These are phyloP conservation scores for Caenorhabditis sp. DNA, from an alignment of 2,888 invertebrate genomes.

Conservation along the genomic window DNA sequence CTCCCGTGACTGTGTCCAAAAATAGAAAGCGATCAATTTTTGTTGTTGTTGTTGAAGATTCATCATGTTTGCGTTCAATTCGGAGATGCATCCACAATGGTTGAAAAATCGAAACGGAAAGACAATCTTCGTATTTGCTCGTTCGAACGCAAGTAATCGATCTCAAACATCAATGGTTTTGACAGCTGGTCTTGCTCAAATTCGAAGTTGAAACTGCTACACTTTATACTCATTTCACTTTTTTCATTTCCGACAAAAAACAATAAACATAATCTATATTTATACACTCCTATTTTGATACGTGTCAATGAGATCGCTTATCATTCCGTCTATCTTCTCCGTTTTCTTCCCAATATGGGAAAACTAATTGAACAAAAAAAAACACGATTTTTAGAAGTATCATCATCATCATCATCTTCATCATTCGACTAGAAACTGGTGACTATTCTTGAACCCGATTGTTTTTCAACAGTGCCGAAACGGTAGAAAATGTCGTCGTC, in stretches of 20 bases:
- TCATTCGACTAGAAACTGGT: neutral
- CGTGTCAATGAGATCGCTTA: no score
- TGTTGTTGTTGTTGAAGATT: slow-evolving; percentile 7
- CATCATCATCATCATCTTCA: no score
- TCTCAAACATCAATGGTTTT: neutral
- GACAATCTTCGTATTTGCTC: neutral
- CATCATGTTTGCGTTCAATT: slow-evolving; percentile 23
- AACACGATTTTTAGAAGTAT: neutral
- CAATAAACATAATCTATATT: no score
- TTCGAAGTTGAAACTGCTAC: neutral
- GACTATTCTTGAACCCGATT: neutral
- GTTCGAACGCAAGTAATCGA: neutral
- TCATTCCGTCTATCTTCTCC: neutral
- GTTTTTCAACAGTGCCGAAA: neutral
- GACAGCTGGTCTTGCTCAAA: neutral
- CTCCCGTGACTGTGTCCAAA: no score
- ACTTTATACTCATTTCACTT: neutral
- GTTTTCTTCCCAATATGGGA: neutral
- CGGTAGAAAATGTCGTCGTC: neutral
- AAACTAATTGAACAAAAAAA: neutral
- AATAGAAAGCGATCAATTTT: no score
- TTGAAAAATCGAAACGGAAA: neutral
- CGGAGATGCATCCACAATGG: slow-evolving; percentile 20
- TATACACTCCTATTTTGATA: no score
- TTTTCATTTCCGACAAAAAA: no score